A percentile compares a stretch with the other conserved stretches of the same genome.
Evolutionary conservation across 2,797 vertebrate genomes (phyloP).

Genomic region (Pelodytes ibericus): DNA sequence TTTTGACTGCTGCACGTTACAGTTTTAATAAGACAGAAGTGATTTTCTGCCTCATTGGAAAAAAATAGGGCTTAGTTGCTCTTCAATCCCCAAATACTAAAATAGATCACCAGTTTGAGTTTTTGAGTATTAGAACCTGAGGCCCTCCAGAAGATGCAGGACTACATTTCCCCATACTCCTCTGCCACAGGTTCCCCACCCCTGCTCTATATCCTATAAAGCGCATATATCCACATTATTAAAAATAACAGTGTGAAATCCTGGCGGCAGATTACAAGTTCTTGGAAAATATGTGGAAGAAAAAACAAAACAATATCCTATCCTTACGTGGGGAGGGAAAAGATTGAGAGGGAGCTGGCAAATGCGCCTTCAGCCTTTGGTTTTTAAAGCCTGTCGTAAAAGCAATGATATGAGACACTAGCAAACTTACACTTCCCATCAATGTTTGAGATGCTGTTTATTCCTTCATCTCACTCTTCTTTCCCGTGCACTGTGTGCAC

Average conservation of each 20-base stretch:
- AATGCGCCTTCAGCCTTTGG: neutral
- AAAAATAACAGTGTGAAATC: neutral
- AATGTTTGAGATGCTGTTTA: neutral
- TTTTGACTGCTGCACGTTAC: no score
- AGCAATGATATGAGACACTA: conserved; percentile 1
- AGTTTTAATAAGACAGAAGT: no score
- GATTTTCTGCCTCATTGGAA: no score
- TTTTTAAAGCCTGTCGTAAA: conserved; percentile 2
- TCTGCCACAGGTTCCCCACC: no score
- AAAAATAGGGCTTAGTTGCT: no score
- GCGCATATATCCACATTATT: neutral
- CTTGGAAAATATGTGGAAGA: neutral
- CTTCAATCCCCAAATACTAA: no score
- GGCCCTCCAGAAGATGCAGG: no score
- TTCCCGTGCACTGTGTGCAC: neutral
- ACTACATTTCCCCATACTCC: no score
- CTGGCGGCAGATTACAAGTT: neutral
- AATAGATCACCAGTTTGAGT: no score
- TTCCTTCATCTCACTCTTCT: neutral
- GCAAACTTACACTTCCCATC: neutral
- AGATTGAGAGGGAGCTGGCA: neutral
- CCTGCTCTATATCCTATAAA: no score
- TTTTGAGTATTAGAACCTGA: no score
- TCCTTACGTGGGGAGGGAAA: neutral
- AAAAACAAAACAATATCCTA: neutral